phyloP scores from a whole-genome alignment of 2,797 vertebrate species.

The Apogon talboti region DNA sequence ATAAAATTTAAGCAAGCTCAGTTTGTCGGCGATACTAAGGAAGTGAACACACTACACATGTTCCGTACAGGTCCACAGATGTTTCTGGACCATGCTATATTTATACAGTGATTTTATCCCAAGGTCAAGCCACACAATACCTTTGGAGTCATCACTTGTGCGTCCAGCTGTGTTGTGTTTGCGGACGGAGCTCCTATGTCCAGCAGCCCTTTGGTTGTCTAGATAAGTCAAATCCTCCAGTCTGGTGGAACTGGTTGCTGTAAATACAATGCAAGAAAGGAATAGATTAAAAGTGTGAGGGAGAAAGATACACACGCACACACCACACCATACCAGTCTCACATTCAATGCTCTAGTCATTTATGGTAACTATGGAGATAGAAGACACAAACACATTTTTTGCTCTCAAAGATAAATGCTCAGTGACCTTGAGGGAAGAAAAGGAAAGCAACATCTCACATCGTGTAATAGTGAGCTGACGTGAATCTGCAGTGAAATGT shows the following conservation, averaged over 20 bases:
- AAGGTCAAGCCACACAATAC: slow-evolving; percentile 68
- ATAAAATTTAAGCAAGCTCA: too few relatives aligned
- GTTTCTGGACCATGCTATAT: slow-evolving; percentile 32
- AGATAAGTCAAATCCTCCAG: slow-evolving; percentile 94
- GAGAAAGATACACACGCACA: slow-evolving; percentile 43
- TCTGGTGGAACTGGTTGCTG: slow-evolving; percentile 96
- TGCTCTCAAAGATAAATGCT: slow-evolving; percentile 42
- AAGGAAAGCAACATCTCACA: slow-evolving; percentile 22
- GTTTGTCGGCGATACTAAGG: neutral
- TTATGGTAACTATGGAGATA: slow-evolving; percentile 73
- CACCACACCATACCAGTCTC: slow-evolving; percentile 54
- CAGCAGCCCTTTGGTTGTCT: slow-evolving; percentile 90
- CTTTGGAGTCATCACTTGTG: slow-evolving; percentile 90
- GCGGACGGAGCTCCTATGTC: slow-evolving; percentile 90
- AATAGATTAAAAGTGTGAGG: slow-evolving; percentile 37
- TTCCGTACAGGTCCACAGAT: slow-evolving; percentile 16
- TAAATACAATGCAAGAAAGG: slow-evolving; percentile 31
- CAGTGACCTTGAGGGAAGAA: slow-evolving; percentile 57
- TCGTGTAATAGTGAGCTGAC: slow-evolving; percentile 24
- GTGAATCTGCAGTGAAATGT: slow-evolving; percentile 46
- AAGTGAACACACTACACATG: neutral
- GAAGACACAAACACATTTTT: slow-evolving; percentile 56
- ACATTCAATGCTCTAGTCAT: slow-evolving; percentile 53
- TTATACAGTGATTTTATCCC: slow-evolving; percentile 10
- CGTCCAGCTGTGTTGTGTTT: slow-evolving; percentile 90